Percentiles rank a stretch among this genome's conserved stretches.
phyloP scores from a whole-genome alignment of 2,797 vertebrate species.

The Smutsia gigantea region DNA sequence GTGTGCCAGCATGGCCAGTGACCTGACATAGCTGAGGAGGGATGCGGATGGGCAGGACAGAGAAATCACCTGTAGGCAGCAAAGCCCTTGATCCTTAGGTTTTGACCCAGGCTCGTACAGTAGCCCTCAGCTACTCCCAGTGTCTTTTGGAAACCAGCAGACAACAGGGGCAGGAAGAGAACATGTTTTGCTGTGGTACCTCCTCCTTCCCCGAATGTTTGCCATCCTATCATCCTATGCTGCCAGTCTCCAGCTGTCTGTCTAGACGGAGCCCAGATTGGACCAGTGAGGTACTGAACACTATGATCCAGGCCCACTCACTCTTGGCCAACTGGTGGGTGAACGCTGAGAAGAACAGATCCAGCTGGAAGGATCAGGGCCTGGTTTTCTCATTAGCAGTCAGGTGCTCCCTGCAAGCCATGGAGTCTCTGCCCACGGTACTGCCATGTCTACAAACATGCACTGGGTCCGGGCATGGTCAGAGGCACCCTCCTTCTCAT shows the following conservation, averaged over 20 bases:
- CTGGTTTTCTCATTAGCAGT: neutral
- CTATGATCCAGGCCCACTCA: conserved; percentile 74
- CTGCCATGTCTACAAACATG: rapidly evolving
- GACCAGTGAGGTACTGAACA: conserved; percentile 81
- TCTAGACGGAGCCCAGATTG: conserved; percentile 80
- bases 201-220: conserved; percentile 64
- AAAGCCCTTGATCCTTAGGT: neutral
- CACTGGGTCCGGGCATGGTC: neutral
- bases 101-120: neutral
- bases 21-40: neutral
- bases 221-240: conserved; percentile 73
- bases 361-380: neutral
- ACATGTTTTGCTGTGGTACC: neutral
- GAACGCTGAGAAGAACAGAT: conserved; percentile 54
- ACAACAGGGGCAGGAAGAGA: neutral
- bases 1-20: neutral
- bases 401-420: rapidly evolving
- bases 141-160: neutral
- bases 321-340: conserved; percentile 62
- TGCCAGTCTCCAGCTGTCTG: conserved; percentile 83
- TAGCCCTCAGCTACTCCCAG: rapidly evolving
- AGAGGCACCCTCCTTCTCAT: neutral
- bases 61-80: neutral
- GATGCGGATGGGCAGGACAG: too few relatives aligned
- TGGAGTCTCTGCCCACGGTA: neutral